Conservation (phyloP, 2,113 vertebrate species). For the Alectura lathami region DNA sequence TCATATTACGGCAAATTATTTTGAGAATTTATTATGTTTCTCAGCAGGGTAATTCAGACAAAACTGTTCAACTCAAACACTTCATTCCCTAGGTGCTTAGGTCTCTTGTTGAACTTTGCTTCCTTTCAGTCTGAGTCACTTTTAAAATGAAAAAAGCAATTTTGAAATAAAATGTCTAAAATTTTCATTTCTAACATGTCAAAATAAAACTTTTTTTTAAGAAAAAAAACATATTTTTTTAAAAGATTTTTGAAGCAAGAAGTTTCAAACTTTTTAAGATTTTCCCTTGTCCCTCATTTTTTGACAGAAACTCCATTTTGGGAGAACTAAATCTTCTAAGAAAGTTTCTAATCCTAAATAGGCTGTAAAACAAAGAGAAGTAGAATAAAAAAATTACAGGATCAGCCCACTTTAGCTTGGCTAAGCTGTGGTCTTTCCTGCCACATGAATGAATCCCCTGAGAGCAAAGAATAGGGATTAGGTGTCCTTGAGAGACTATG, state of each 20-base stretch:
- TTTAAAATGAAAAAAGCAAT: neutral
- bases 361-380: neutral
- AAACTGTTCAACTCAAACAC: neutral
- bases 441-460: neutral
- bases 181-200: neutral
- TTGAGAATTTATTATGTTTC: neutral
- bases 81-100: neutral
- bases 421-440: neutral
- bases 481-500: slow-evolving; percentile 19
- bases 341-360: neutral
- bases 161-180: neutral
- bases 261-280: neutral
- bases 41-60: neutral
- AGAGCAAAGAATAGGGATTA: neutral
- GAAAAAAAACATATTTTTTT: neutral
- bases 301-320: neutral
- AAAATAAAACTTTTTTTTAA: neutral
- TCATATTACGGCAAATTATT: neutral
- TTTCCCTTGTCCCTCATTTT: neutral
- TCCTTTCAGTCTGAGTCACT: neutral
- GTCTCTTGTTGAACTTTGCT: neutral
- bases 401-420: neutral
- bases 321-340: neutral
- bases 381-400: neutral
- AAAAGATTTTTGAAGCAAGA: neutral